Conservation (phyloP, 2,888 invertebrate species). For the Odontocolon sp. region DNA sequence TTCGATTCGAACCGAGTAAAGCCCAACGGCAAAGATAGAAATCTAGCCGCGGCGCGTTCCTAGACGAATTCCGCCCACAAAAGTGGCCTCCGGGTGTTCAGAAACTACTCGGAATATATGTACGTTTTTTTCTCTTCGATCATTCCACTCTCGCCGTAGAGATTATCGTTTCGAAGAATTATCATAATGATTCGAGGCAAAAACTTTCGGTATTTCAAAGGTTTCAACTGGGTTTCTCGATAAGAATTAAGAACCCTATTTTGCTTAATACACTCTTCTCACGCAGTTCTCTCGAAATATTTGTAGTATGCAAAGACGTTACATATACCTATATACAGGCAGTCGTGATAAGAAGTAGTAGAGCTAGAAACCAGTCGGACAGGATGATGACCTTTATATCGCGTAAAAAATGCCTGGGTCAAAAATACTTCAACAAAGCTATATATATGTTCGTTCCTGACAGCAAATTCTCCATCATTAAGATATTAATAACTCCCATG, state of each 20-base stretch:
- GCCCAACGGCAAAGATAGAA: slow-evolving; percentile 43
- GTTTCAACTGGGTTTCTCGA: slow-evolving; percentile 30
- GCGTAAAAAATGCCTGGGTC: background rate
- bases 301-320: slow-evolving; percentile 1
- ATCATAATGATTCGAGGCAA: slow-evolving; percentile 43
- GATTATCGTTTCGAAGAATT: slow-evolving; percentile 35
- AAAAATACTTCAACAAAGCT: no score
- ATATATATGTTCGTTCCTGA: no score
- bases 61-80: slow-evolving; percentile 52
- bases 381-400: background rate
- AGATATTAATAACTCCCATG: background rate
- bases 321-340: no score
- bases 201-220: slow-evolving; percentile 30
- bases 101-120: slow-evolving; percentile 11
- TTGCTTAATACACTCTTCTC: slow-evolving; percentile 1
- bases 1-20: slow-evolving; percentile 24
- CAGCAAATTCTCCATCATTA: no score
- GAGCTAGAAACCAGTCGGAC: no score
- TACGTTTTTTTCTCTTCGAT: background rate
- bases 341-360: slow-evolving; percentile 7
- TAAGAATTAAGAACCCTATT: slow-evolving; percentile 7
- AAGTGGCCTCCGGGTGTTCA: slow-evolving; percentile 24
- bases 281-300: slow-evolving; percentile 1
- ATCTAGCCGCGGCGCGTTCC: slow-evolving; percentile 40
- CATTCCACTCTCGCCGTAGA: slow-evolving; percentile 10